Conservation (phyloP, 2,797 vertebrate genomes). For the Limosa lapponica region DNA sequence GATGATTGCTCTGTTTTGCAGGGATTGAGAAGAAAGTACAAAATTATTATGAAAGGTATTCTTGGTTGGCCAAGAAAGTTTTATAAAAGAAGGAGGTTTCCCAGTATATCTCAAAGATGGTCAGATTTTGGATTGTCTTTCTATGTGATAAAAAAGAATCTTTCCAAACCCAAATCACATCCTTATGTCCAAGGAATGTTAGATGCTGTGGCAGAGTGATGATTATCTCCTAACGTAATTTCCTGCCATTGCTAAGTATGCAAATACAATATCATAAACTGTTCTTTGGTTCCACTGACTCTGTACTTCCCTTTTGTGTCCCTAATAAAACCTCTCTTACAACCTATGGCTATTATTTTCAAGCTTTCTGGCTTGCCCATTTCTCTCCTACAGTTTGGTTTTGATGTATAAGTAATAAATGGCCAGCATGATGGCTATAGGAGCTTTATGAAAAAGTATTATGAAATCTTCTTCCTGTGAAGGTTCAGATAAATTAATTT, state of each 20-base stretch:
- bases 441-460: conserved; percentile 2
- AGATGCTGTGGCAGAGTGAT: background rate
- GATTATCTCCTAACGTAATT: background rate
- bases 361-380: background rate
- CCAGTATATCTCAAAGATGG: background rate
- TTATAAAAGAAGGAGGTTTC: background rate
- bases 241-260: background rate
- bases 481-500: conserved; percentile 40
- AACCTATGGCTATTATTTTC: conserved; percentile 15
- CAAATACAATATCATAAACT: background rate
- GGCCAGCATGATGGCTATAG: background rate
- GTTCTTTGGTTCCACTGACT: background rate
- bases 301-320: background rate
- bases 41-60: background rate
- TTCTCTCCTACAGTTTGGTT: background rate
- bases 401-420: conserved; percentile 67
- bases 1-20: background rate
- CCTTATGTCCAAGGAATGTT: background rate
- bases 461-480: conserved; percentile 10
- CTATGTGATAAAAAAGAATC: background rate
- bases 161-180: background rate
- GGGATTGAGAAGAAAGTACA: background rate
- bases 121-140: background rate
- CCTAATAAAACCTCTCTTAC: background rate
- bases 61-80: background rate